Base-by-base conservation (phyloP, 2,797 vertebrate genomes). In the Myoxocephalus aenaeus region DNA sequence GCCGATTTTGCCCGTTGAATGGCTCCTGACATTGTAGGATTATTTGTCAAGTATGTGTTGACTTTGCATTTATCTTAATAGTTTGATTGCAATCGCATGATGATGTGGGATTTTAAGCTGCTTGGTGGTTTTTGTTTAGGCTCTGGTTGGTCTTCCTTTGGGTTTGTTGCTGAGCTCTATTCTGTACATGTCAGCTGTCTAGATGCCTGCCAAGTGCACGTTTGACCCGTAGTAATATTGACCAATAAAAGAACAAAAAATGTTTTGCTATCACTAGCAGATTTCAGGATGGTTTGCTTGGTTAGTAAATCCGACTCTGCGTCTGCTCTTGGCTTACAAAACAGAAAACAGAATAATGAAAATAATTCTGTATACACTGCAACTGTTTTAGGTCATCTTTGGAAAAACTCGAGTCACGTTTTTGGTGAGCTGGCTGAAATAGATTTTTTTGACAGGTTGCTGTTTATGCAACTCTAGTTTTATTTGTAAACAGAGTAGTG, bases 341-440 rank as follows among this genome's bases (percentile, higher is more conserved):
- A 53, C 58, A 56, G 29, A 38, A 48, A 61, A 77, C 13, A 48
- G 0, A 48, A 7, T 44, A 42, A 14, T 12, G 40, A 42, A 18
- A 46, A 48, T 48, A 17, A 40, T 13, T 7, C 32, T 14, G n/a
- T 2, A 48, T 2, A 18, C 5, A n/a, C n/a, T n/a, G n/a, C 29
- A 42, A 10, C 54, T 36, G 34, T 66, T 63, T 48, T 20, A 40
- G 17, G 22, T 58, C 14, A 46, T 27, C 32, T 32, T 32, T 32
- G 32, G 32, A 32, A 32, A 32, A 32, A 32, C 13, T 54, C 17
- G 25, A 64, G 42, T 67, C 51, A 68, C 7, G 44, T 18, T 46
- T 46, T 46, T 46, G 44, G 14, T 46, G 27, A 62, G 25, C 6
- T 22, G 32, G 32, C 18, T 20, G 9, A 78, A 77, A 82, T 61